These are phyloP conservation scores for Leptocoma aspasia DNA, from an alignment of 2,113 vertebrate genomes.

Conservation along the genomic window DNA sequence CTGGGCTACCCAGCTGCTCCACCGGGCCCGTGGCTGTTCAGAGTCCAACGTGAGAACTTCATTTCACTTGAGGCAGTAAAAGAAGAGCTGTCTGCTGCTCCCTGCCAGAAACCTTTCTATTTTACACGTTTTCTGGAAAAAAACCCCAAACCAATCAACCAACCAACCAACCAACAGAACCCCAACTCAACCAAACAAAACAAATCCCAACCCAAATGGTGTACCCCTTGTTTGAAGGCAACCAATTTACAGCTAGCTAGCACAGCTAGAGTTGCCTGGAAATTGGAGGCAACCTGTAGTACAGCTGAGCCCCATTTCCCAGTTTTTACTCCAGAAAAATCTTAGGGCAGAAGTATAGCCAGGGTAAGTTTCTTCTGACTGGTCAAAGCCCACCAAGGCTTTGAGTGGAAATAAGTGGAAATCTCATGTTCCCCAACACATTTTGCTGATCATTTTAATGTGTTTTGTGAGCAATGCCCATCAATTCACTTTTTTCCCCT, in stretches of 20 bases:
- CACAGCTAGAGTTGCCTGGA: not conserved
- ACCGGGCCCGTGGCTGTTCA: fast-evolving
- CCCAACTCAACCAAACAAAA: not conserved
- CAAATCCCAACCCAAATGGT: not conserved
- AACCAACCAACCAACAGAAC: not conserved
- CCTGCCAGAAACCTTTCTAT: not conserved
- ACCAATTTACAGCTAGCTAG: not conserved
- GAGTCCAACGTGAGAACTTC: not conserved
- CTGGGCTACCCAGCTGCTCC: not conserved
- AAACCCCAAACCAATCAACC: not conserved
- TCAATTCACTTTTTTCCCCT: not conserved
- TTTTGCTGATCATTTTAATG: not conserved
- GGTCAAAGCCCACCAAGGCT: not conserved
- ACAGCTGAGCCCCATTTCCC: not conserved
- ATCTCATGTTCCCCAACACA: not conserved
- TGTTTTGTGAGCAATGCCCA: not conserved
- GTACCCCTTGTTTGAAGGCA: not conserved
- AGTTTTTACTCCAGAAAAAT: not conserved
- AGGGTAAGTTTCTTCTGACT: not conserved
- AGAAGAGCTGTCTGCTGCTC: not conserved
- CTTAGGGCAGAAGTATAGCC: not conserved
- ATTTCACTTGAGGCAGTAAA: not conserved
- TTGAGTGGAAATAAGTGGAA: not conserved
- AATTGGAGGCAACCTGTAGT: not conserved
- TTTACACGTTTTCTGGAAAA: not conserved